These are phyloP conservation scores for Falcaria lacertinaria DNA, from an alignment of 2,888 invertebrate species.

Conservation along the genomic window DNA sequence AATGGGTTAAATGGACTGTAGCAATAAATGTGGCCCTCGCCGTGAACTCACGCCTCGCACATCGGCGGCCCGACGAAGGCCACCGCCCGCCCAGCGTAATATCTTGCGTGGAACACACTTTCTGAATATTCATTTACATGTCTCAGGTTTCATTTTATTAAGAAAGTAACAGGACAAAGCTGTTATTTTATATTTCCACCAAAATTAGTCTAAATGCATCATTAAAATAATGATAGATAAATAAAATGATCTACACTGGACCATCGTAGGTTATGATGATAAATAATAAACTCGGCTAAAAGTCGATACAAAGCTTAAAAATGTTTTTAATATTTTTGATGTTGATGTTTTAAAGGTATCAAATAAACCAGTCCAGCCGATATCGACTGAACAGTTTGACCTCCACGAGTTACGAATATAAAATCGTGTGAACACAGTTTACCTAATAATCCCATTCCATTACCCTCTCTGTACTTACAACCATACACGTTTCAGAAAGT, in stretches of 20 bases:
- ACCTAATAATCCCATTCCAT: not conserved
- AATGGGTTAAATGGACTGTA: constrained; percentile 65
- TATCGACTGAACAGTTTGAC: not conserved
- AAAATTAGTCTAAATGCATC: not conserved
- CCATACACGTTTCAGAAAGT: no score
- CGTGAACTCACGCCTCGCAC: constrained; percentile 54
- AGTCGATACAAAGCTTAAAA: no score
- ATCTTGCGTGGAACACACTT: constrained; percentile 16
- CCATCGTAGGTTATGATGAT: no score
- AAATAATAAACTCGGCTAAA: no score
- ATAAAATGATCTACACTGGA: no score
- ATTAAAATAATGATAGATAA: no score
- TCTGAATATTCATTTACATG: constrained; percentile 31
- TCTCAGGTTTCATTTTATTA: constrained; percentile 27
- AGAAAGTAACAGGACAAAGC: constrained; percentile 12
- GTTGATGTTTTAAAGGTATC: no score
- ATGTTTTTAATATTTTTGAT: no score
- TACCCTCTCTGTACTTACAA: not conserved
- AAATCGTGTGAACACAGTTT: not conserved
- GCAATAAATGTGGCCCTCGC: constrained; percentile 69
- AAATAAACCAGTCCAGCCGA: not conserved
- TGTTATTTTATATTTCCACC: constrained; percentile 3
- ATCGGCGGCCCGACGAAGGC: constrained; percentile 51
- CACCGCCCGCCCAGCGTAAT: constrained; percentile 16
- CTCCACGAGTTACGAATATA: not conserved